phyloP scores from a whole-genome alignment of 2,888 invertebrate genomes.

The Leptinotarsa rubiginosa region DNA sequence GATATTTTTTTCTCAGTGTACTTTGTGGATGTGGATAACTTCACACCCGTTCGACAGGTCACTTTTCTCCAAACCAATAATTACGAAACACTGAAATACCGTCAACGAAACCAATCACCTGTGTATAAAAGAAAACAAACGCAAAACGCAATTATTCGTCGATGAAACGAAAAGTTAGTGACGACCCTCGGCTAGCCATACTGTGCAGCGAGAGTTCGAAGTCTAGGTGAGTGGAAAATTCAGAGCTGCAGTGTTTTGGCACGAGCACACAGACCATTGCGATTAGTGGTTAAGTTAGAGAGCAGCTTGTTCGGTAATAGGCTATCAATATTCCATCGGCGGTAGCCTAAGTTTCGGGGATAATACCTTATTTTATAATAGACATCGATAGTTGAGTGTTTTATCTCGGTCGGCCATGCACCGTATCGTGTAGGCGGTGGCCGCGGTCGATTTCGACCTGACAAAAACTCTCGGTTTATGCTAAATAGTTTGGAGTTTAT shows the following conservation, averaged over 20 bases:
- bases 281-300: constrained; percentile 37
- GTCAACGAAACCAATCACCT: constrained; percentile 7
- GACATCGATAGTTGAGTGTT: constrained; percentile 26
- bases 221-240: constrained; percentile 35
- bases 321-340: constrained; percentile 38
- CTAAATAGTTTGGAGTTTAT: constrained; percentile 37
- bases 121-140: not conserved
- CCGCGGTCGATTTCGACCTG: constrained; percentile 11
- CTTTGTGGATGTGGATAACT: too few species aligned
- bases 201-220: not conserved
- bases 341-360: constrained; percentile 35
- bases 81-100: constrained; percentile 4
- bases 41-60: not conserved
- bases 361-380: constrained; percentile 39
- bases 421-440: not conserved
- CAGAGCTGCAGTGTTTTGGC: constrained; percentile 25
- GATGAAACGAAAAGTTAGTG: constrained; percentile 17
- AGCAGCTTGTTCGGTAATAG: constrained; percentile 36
- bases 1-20: too few species aligned
- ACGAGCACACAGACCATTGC: constrained; percentile 26
- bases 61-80: not conserved
- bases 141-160: constrained; percentile 7
- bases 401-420: constrained; percentile 25
- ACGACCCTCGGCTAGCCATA: constrained; percentile 11
- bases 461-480: constrained; percentile 27